Evolutionary conservation across 2,888 invertebrate genomes (phyloP).

Genomic region (Matsumyia berberina): DNA sequence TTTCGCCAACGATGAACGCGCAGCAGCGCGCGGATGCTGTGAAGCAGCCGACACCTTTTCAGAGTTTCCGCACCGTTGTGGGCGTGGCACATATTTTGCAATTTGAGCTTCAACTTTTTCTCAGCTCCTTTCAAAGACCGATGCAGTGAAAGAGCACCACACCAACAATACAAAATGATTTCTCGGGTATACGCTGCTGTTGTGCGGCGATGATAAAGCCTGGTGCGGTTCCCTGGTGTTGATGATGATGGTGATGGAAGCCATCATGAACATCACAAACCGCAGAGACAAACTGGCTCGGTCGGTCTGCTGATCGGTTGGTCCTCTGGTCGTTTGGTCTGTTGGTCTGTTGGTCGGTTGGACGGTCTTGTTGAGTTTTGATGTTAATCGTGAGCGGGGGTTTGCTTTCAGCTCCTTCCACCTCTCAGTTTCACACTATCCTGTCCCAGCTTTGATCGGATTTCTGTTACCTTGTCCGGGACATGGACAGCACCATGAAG

Average conservation of each 20-base stretch:
- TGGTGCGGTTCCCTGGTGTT: slow-evolving; percentile 78
- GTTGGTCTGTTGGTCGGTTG: slow-evolving; percentile 1
- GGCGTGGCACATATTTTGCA: slow-evolving; percentile 84
- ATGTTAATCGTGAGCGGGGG: slow-evolving; percentile 69
- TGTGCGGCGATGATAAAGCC: slow-evolving; percentile 54
- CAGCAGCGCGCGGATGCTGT: slow-evolving; percentile 74
- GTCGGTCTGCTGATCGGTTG: slow-evolving; percentile 42
- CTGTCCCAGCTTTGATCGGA: slow-evolving; percentile 62
- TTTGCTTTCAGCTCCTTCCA: slow-evolving; percentile 40
- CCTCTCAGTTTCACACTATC: slow-evolving; percentile 72
- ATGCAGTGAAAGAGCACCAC: slow-evolving; percentile 29
- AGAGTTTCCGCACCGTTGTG: slow-evolving; percentile 75
- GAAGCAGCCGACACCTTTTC: slow-evolving; percentile 77
- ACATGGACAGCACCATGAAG: too few species aligned
- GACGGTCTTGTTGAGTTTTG: slow-evolving; percentile 73
- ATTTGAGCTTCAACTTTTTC: slow-evolving; percentile 81
- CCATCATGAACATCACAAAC: slow-evolving; percentile 82
- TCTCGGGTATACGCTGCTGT: slow-evolving; percentile 18
- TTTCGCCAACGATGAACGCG: slow-evolving; percentile 61
- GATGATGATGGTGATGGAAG: slow-evolving; percentile 82
- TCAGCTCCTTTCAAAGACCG: slow-evolving; percentile 77
- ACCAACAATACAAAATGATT: slow-evolving; percentile 62
- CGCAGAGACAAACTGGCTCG: slow-evolving; percentile 82
- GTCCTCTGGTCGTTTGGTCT: too few species aligned
- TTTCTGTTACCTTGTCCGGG: slow-evolving; percentile 29